Percentiles rank a stretch among this genome's conserved stretches.
These are phyloP conservation scores for Clarias pachynema DNA, from an alignment of 2,797 vertebrate genomes.

Conservation along the genomic window DNA sequence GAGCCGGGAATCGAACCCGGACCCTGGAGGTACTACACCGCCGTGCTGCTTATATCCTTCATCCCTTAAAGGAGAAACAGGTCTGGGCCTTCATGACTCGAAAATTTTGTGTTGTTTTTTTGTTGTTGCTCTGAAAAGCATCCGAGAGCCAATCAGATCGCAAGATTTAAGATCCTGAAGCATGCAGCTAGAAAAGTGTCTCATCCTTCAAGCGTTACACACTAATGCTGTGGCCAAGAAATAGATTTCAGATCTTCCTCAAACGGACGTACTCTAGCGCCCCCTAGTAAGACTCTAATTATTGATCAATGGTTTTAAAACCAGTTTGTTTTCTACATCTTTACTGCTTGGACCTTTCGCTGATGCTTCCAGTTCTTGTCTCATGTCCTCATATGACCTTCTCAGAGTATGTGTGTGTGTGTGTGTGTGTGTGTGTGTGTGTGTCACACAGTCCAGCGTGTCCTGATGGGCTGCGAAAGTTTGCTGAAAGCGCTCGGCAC, in stretches of 20 bases:
- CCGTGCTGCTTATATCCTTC: no score
- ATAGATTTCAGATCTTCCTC: not conserved
- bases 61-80: no score
- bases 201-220: not conserved
- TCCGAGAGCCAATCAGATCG: not conserved
- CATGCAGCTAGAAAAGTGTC: not conserved
- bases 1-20: no score
- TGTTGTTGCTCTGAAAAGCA: not conserved
- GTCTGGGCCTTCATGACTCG: no score
- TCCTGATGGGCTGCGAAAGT: constrained; percentile 17
- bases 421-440: not conserved
- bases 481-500: constrained; percentile 23
- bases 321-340: not conserved
- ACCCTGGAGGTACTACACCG: no score
- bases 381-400: constrained; percentile 1
- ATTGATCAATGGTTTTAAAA: not conserved
- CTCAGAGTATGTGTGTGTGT: not conserved
- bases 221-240: not conserved
- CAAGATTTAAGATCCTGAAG: not conserved
- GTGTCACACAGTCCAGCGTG: not conserved
- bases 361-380: not conserved
- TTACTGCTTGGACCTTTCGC: not conserved
- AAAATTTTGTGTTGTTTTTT: no score
- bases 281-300: not conserved
- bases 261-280: not conserved